phyloP scores from a whole-genome alignment of 2,797 vertebrate genomes.

The Tokudaia tokunoshimensis region DNA sequence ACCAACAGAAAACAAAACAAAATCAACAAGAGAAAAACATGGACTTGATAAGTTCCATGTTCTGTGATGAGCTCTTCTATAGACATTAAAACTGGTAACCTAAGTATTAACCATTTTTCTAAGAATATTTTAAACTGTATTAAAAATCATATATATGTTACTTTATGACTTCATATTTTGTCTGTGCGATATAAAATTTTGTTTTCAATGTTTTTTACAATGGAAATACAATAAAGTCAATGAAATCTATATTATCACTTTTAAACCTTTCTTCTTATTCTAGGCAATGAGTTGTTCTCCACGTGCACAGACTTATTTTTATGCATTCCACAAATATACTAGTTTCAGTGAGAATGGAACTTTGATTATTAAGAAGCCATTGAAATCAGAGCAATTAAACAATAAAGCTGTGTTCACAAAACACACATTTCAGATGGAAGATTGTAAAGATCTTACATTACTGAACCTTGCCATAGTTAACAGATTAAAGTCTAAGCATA shows the following conservation, averaged over 20 bases:
- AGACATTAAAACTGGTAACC: conserved; percentile 8
- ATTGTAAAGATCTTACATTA: neutral
- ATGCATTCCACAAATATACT: neutral
- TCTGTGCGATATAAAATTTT: neutral
- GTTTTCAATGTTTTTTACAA: conserved; percentile 32
- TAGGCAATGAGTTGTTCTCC: neutral
- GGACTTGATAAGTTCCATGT: conserved; percentile 30
- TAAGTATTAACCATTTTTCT: neutral
- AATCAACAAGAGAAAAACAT: conserved; percentile 7
- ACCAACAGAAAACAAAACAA: neutral
- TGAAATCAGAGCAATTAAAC: neutral
- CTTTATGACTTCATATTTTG: neutral
- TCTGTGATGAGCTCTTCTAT: neutral
- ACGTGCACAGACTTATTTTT: neutral
- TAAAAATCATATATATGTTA: neutral
- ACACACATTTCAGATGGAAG: neutral
- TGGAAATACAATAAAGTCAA: neutral
- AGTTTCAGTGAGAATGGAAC: conserved; percentile 32
- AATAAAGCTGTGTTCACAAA: conserved; percentile 1
- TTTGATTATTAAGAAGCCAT: neutral
- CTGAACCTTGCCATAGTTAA: conserved; percentile 2
- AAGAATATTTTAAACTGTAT: neutral
- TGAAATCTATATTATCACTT: neutral
- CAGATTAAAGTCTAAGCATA: neutral
- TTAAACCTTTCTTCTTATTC: neutral